Conservation (phyloP, 2,888 invertebrate genomes). For the Copidosoma aretas region DNA sequence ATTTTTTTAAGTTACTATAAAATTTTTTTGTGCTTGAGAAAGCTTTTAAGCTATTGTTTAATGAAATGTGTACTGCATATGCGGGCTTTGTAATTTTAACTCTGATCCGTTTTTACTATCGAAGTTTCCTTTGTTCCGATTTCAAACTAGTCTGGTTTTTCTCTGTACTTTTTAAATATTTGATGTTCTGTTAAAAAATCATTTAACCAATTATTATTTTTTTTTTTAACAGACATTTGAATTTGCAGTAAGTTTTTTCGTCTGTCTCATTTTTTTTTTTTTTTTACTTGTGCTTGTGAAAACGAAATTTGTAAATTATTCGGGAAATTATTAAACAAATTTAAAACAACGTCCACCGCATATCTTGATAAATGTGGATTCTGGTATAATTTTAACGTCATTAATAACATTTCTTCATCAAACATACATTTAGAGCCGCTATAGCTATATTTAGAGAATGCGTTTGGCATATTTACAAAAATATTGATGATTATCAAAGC, state of each 20-base stretch:
- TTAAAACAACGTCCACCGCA: constrained; percentile 25
- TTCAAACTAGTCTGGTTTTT: constrained; percentile 25
- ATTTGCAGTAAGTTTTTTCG: constrained; percentile 12
- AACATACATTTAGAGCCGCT: neutral
- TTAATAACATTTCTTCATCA: neutral
- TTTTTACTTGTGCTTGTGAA: constrained; percentile 27
- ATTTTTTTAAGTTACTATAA: constrained; percentile 18
- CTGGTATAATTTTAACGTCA: constrained; percentile 16
- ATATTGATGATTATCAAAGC: no score
- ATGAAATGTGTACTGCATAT: constrained; percentile 34
- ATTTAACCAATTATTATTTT: constrained; percentile 16
- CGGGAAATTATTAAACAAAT: constrained; percentile 17
- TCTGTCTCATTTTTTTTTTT: neutral
- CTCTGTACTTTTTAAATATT: constrained; percentile 24
- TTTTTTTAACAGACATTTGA: constrained; percentile 25
- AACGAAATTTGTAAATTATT: constrained; percentile 22
- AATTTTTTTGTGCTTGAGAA: neutral
- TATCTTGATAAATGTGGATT: constrained; percentile 30
- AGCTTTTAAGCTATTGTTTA: constrained; percentile 22
- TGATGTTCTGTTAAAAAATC: constrained; percentile 24
- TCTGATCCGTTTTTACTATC: constrained; percentile 1
- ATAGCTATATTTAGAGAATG: neutral
- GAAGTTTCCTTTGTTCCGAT: constrained; percentile 31
- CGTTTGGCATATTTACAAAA: neutral
- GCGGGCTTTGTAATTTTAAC: constrained; percentile 22